A percentile compares a stretch with the other conserved stretches of the same genome.
phyloP scores from a whole-genome alignment of 1,140 invertebrate species.

The Macrostomum lignano region DNA sequence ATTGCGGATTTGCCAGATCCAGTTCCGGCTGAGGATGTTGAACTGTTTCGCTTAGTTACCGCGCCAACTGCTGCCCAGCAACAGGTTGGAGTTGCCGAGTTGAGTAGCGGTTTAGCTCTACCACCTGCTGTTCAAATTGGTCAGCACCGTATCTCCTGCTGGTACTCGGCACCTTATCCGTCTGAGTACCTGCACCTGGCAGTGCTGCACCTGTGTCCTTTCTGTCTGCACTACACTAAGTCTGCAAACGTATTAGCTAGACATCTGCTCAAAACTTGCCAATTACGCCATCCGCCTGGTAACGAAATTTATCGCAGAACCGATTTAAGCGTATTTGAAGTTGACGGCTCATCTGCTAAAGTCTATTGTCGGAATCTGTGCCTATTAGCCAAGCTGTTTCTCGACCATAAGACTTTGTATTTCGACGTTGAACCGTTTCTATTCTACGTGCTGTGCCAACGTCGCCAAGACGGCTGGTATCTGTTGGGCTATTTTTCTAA shows the following conservation, averaged over 20 bases:
- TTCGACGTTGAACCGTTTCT: constrained; percentile 95
- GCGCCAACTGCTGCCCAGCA: too few species aligned
- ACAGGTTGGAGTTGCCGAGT: too few species aligned
- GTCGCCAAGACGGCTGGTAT: constrained; percentile 43
- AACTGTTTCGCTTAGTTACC: too few species aligned
- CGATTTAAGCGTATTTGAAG: constrained; percentile 33
- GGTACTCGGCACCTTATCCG: constrained; percentile 6
- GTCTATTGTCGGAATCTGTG: constrained; percentile 96
- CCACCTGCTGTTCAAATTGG: constrained; percentile 5
- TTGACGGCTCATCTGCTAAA: constrained; percentile 81
- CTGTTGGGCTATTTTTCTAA: constrained; percentile 33
- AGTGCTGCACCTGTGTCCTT: too few species aligned
- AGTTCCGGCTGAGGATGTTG: too few species aligned
- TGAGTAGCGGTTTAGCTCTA: too few species aligned
- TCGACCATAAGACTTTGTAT: constrained; percentile 91
- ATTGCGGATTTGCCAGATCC: too few species aligned
- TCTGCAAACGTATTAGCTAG: too few species aligned
- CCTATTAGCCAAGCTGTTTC: constrained; percentile 73
- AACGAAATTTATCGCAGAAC: constrained; percentile 67
- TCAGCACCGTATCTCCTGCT: background rate
- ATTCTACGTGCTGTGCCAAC: constrained; percentile 52
- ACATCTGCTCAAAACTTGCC: too few species aligned
- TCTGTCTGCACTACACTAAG: too few species aligned
- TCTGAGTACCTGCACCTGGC: too few species aligned
- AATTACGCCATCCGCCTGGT: too few species aligned